Conservation (phyloP, 2,113 vertebrate species). For the Vulpes vulpes region DNA sequence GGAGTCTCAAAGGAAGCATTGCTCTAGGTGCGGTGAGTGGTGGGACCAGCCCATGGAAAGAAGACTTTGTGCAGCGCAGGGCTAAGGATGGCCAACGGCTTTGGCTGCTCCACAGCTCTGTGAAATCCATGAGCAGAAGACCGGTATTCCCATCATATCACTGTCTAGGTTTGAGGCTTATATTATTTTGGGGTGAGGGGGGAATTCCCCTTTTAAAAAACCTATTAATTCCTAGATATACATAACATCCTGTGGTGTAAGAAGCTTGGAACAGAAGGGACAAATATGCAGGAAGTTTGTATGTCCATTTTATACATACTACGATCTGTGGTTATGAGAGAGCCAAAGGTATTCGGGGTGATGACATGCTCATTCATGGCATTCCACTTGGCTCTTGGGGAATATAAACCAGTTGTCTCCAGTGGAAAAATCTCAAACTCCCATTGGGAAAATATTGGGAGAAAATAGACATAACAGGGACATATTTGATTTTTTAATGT, state of each 20-base stretch:
- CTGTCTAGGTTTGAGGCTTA: not conserved
- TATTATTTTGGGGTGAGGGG: not conserved
- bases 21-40: not conserved
- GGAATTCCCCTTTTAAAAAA: not conserved
- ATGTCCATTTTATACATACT: constrained; percentile 80
- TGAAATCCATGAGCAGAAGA: not conserved
- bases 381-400: constrained; percentile 83
- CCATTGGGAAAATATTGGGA: constrained; percentile 82
- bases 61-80: not conserved
- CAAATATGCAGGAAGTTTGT: constrained; percentile 78
- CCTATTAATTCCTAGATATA: not conserved
- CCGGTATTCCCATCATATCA: not conserved
- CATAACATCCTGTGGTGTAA: constrained; percentile 60
- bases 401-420: constrained; percentile 86
- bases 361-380: constrained; percentile 85
- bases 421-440: constrained; percentile 72
- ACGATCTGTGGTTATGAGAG: constrained; percentile 84
- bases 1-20: not conserved
- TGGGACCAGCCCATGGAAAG: not conserved
- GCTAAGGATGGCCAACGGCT: not conserved
- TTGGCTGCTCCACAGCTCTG: not conserved
- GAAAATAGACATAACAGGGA: constrained; percentile 84
- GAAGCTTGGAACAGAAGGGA: constrained; percentile 65
- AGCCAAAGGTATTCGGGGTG: constrained; percentile 84
- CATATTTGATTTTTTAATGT: constrained; percentile 82